A percentile compares a stretch with the other conserved stretches of the same genome.
Conservation (phyloP, 92 coral and sea anemone species). For the Epizoanthus illoricatus region DNA sequence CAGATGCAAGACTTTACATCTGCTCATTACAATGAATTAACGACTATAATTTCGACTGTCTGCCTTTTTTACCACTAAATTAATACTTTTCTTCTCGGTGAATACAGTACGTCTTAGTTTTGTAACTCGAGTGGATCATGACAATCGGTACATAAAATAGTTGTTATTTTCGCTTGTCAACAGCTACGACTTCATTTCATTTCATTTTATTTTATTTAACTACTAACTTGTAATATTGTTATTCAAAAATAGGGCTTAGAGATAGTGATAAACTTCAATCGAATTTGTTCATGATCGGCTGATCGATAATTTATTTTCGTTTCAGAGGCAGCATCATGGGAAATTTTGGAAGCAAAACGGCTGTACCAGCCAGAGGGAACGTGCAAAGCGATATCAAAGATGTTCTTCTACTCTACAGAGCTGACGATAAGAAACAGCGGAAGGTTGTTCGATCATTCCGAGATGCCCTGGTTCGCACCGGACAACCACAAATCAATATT, state of each 20-base stretch:
- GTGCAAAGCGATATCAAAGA: constrained; percentile 41
- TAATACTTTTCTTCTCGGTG: neutral
- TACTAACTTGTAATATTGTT: neutral
- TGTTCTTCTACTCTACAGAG: constrained; percentile 74
- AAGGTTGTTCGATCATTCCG: constrained; percentile 73
- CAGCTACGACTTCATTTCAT: neutral
- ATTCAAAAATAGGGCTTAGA: neutral
- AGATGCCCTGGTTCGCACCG: constrained; percentile 59
- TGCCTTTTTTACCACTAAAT: constrained; percentile 8
- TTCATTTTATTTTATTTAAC: no score
- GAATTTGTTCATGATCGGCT: neutral
- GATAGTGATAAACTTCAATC: neutral
- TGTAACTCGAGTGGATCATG: neutral
- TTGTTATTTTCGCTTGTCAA: neutral
- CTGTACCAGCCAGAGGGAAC: neutral
- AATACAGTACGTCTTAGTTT: neutral
- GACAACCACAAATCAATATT: constrained; percentile 20
- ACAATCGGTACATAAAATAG: neutral
- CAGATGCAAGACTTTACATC: constrained; percentile 9
- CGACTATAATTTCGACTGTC: neutral
- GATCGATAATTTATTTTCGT: neutral
- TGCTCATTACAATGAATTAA: constrained; percentile 6
- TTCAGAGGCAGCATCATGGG: constrained; percentile 2
- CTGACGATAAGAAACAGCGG: constrained; percentile 44
- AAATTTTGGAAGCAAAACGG: neutral